Base-by-base conservation (phyloP, 2,797 vertebrate species). In the Pogonophryne albipinna region DNA sequence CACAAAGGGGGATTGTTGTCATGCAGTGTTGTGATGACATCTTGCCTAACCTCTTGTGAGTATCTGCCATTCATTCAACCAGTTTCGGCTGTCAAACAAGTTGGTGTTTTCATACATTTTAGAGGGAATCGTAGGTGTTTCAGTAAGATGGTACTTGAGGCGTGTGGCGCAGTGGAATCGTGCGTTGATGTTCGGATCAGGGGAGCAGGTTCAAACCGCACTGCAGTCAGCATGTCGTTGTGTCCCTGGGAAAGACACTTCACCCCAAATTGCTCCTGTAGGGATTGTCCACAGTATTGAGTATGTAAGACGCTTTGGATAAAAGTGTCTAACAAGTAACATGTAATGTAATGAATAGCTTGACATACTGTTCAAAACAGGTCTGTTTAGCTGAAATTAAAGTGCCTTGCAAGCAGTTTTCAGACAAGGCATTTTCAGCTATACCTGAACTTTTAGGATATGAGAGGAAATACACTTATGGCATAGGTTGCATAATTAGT, bases 1-100 rank as follows among this genome's bases (percentile, higher is more conserved):
- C 55, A 84, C 66, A 85, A 76, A 67, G 69, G 52, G 64, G n/a
- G 6, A 67, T 76, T 79, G 76, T 86, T 64, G 66, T 76, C 51
- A 13, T 19, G 23, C 55, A 14, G 65, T 16, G 0, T 42, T 53
- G 27, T 45, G 45, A 51, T 56, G 63, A 80, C 14, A 11, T 60
- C 63, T 47, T 16, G 50, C 66, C 50, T 17, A 42, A 74, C 50
- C 14, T 20, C 60, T 74, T 27, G 0, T 34, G 19, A 68, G 41
- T 17, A 42, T 57, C 38, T 53, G 52, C 19, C 15, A 46, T 72
- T 76, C 45, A 57, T 66, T 55, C 3, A 0, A 4, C 34, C 14
- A 10, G 66, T 78, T 79, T 66, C 55, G 79, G 65, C 67, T 47
- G 72, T 68, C 57, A 75, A 42, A 63, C 70, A 20, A 67, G 23